phyloP scores from a whole-genome alignment of 1,140 invertebrate genomes.

The Holotrichia oblita region DNA sequence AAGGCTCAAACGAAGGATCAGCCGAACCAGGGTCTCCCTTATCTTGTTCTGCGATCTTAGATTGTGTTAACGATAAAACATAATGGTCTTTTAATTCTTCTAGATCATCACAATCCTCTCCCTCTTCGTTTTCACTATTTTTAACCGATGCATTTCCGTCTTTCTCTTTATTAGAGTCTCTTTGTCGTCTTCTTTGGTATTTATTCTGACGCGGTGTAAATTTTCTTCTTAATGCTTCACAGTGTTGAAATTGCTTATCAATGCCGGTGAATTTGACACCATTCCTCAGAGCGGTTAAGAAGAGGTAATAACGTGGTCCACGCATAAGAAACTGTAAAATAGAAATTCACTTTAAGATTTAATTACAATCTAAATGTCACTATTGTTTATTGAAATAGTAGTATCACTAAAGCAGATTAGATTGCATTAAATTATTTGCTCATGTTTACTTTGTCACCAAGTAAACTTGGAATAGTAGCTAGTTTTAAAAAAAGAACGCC shows the following conservation, averaged over 20 bases:
- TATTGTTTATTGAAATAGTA: no score
- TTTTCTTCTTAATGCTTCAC: slow-evolving; percentile 45
- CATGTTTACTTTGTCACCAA: no score
- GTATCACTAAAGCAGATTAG: no score
- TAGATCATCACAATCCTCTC: slow-evolving; percentile 56
- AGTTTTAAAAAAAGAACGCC: no score
- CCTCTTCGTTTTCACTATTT: slow-evolving; percentile 48
- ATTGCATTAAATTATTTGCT: no score
- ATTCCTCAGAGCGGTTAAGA: slow-evolving; percentile 67
- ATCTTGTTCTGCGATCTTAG: slow-evolving; percentile 51
- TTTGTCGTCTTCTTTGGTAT: neutral
- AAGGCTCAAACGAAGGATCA: neutral
- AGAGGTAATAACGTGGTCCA: slow-evolving; percentile 71
- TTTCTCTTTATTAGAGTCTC: slow-evolving; percentile 39
- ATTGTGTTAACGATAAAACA: slow-evolving; percentile 74
- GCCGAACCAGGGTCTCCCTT: neutral
- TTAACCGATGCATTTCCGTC: slow-evolving; percentile 44
- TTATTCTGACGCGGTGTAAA: slow-evolving; percentile 31
- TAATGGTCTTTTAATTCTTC: slow-evolving; percentile 71
- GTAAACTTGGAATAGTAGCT: no score
- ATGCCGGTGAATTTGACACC: slow-evolving; percentile 66
- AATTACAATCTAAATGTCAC: no score
- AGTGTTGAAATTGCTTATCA: slow-evolving; percentile 63
- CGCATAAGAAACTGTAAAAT: slow-evolving; percentile 69
- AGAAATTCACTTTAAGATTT: no score